A percentile compares a stretch with the other conserved stretches of the same genome.
phyloP scores from a whole-genome alignment of 2,113 vertebrate genomes.

The Myanophis thanlyinensis region DNA sequence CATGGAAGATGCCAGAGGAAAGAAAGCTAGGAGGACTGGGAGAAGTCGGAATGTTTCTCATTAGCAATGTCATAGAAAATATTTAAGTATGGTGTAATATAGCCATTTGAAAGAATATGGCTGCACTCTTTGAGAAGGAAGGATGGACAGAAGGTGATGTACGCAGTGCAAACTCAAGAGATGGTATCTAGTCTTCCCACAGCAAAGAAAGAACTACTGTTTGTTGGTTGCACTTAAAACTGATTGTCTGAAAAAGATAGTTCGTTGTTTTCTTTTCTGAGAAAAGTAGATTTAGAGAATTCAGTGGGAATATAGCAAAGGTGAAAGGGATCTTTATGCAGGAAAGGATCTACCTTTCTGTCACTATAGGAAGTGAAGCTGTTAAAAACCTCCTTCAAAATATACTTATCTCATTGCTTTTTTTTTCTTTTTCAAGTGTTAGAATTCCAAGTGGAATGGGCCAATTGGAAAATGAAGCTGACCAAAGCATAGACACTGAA shows the following conservation, averaged over 20 bases:
- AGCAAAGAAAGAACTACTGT: background rate
- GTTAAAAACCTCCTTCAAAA: slow-evolving; percentile 38
- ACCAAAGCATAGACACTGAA: background rate
- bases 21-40: background rate
- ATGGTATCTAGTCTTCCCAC: background rate
- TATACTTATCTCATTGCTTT: slow-evolving; percentile 12
- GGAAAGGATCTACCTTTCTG: background rate
- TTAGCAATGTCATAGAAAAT: background rate
- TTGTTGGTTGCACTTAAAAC: background rate
- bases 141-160: background rate
- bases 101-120: background rate
- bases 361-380: background rate
- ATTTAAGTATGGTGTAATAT: background rate
- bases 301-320: background rate
- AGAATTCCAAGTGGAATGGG: background rate
- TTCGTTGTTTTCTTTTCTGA: background rate
- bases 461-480: background rate
- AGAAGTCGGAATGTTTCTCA: background rate
- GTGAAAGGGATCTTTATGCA: background rate
- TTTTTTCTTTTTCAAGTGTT: background rate
- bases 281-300: slow-evolving; percentile 21
- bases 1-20: background rate
- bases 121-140: background rate
- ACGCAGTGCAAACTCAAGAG: background rate
- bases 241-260: background rate